Evolutionary conservation across 2,888 invertebrate species (phyloP).

Genomic region (Scaeva pyrastri): DNA sequence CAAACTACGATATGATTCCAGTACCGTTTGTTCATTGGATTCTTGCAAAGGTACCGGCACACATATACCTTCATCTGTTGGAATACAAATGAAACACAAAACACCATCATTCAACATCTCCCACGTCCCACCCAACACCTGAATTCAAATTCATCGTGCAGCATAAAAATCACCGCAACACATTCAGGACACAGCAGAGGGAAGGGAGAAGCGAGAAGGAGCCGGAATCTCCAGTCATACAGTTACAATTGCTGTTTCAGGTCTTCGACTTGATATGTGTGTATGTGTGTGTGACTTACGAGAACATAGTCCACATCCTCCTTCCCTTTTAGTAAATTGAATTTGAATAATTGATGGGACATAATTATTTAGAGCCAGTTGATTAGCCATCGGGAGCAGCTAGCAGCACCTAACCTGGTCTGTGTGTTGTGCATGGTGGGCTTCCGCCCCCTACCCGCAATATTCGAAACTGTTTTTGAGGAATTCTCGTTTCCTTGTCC

Average conservation of each 20-base stretch:
- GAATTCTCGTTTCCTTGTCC: constrained; percentile 37
- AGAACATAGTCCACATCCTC: constrained; percentile 4
- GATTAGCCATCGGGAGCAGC: constrained; percentile 73
- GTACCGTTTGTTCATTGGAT: constrained; percentile 21
- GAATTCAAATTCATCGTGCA: constrained; percentile 29
- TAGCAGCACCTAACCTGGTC: constrained; percentile 25
- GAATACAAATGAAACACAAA: constrained; percentile 44
- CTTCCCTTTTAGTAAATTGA: constrained; percentile 76
- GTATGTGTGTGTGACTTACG: constrained; percentile 18
- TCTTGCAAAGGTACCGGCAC: not conserved
- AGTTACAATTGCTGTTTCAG: not conserved
- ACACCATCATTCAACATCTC: constrained; percentile 67
- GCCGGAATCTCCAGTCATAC: constrained; percentile 31
- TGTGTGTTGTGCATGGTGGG: not conserved
- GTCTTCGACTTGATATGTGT: not conserved
- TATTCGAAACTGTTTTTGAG: constrained; percentile 45
- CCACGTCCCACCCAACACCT: constrained; percentile 17
- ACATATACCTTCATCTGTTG: constrained; percentile 2
- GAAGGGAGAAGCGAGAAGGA: not conserved
- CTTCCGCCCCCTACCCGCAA: constrained; percentile 13
- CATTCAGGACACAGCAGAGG: constrained; percentile 46
- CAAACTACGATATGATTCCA: constrained; percentile 63
- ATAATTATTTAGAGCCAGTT: constrained; percentile 78
- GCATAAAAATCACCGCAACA: constrained; percentile 63
- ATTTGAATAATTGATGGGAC: constrained; percentile 78